phyloP scores from a whole-genome alignment of 2,888 invertebrate genomes.

The Aphodius sticticus region DNA sequence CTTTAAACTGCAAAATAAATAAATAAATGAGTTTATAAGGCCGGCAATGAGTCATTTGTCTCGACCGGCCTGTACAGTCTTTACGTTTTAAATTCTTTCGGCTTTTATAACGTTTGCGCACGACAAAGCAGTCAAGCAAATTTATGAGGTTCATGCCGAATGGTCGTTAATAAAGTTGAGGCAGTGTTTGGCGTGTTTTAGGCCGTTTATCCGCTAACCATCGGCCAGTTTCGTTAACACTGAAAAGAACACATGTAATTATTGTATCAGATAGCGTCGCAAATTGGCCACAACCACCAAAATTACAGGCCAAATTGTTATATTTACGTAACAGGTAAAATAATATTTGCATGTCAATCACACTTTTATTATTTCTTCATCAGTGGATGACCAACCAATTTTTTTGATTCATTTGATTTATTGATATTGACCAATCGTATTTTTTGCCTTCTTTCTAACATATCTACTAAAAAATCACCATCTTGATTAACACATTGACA shows the following conservation, averaged over 20 bases:
- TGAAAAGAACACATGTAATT: conserved; percentile 16
- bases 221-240: conserved; percentile 20
- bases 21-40: neutral
- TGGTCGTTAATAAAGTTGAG: neutral
- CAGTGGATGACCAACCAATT: neutral
- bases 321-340: neutral
- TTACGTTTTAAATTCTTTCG: neutral
- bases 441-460: too few species aligned
- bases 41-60: neutral
- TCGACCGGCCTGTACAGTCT: neutral
- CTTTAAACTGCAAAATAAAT: neutral
- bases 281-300: conserved; percentile 23
- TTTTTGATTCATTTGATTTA: neutral
- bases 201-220: conserved; percentile 12
- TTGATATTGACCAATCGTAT: too few species aligned
- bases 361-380: neutral
- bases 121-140: neutral
- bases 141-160: neutral
- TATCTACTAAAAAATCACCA: too few species aligned
- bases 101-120: neutral
- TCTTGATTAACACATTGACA: too few species aligned
- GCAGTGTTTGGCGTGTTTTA: conserved; percentile 15
- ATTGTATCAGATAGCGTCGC: conserved; percentile 21
- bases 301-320: neutral
- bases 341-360: neutral